These are phyloP conservation scores for Cotesia congregata DNA, from an alignment of 2,888 invertebrate species.

Conservation along the genomic window DNA sequence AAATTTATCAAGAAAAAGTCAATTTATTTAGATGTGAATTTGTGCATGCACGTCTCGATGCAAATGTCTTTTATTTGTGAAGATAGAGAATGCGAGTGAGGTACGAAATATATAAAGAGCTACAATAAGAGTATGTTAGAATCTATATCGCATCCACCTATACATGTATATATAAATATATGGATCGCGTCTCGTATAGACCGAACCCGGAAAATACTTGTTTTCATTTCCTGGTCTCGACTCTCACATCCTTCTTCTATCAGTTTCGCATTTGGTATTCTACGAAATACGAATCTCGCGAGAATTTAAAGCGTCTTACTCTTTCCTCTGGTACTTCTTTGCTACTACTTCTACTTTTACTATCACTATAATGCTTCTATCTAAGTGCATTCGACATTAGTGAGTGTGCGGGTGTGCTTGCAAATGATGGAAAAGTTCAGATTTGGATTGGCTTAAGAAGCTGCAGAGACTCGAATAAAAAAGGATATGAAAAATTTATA, in stretches of 20 bases:
- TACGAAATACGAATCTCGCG: constrained; percentile 55
- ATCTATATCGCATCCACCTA: constrained; percentile 23
- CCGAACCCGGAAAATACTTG: constrained; percentile 45
- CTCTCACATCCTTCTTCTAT: constrained; percentile 51
- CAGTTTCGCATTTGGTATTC: constrained; percentile 59
- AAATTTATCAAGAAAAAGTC: constrained; percentile 9
- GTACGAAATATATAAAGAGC: constrained; percentile 23
- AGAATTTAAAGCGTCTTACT: constrained; percentile 54
- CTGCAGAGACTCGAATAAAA: constrained; percentile 3
- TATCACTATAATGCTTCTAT: constrained; percentile 3
- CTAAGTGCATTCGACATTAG: not conserved
- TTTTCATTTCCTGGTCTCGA: constrained; percentile 48
- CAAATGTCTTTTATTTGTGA: constrained; percentile 26
- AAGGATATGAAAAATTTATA: not conserved
- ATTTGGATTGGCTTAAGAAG: not conserved
- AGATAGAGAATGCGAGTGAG: constrained; percentile 8
- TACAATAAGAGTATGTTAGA: constrained; percentile 17
- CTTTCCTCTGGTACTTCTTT: constrained; percentile 31
- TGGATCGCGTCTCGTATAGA: not conserved
- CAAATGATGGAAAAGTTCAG: not conserved
- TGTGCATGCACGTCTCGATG: constrained; percentile 36
- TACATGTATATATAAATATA: constrained; percentile 29
- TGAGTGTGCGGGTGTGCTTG: not conserved
- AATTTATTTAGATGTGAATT: constrained; percentile 8
- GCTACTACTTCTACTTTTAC: not conserved